Evolutionary conservation across 2,113 vertebrate genomes (phyloP).

Genomic region (Hydropotes inermis): DNA sequence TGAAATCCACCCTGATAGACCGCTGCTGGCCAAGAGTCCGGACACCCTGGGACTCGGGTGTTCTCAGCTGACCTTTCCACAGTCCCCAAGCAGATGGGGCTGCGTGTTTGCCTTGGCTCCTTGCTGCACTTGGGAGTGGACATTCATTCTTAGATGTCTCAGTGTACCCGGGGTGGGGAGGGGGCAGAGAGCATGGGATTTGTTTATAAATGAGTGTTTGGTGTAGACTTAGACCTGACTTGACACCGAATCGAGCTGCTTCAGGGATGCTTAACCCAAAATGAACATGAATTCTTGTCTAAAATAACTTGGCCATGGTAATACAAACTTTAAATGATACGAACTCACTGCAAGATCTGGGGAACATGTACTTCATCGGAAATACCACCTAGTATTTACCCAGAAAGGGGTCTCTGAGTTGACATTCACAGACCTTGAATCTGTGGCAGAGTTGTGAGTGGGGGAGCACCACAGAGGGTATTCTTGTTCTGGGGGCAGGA

Average conservation of each 20-base stretch:
- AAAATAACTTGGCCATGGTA: background rate
- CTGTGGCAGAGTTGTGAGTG: background rate
- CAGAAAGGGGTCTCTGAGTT: background rate
- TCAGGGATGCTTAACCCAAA: background rate
- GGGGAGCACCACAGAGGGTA: rapidly evolving
- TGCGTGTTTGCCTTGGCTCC: slow-evolving; percentile 53
- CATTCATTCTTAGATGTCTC: slow-evolving; percentile 55
- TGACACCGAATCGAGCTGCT: slow-evolving; percentile 42
- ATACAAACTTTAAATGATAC: background rate
- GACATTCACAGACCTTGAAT: background rate
- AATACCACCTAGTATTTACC: background rate
- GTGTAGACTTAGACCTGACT: slow-evolving; percentile 36
- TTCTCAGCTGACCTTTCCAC: slow-evolving; percentile 49
- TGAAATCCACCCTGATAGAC: background rate
- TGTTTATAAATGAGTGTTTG: slow-evolving; percentile 49
- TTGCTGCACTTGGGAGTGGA: background rate
- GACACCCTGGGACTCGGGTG: background rate
- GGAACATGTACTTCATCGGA: background rate
- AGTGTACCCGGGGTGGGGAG: background rate
- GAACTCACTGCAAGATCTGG: background rate
- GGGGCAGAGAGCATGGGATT: background rate
- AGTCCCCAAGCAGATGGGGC: slow-evolving; percentile 33
- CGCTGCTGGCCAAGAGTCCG: background rate
- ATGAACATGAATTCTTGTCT: background rate
- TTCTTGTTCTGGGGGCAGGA: background rate